These are phyloP conservation scores for Eclectus roratus DNA, from an alignment of 2,113 vertebrate species.

Conservation along the genomic window DNA sequence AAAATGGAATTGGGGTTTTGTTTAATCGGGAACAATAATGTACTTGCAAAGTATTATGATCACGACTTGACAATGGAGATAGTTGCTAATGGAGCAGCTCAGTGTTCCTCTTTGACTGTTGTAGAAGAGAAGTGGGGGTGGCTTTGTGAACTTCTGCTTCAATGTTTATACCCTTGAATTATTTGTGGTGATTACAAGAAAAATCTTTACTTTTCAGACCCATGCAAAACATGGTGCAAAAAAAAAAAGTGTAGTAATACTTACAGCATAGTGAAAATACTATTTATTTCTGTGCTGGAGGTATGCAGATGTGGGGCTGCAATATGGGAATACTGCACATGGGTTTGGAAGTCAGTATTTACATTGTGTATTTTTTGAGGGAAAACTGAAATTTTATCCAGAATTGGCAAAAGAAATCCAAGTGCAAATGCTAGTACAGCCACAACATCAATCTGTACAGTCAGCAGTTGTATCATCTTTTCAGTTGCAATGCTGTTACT, in stretches of 20 bases:
- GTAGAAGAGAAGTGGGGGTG: neutral
- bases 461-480: neutral
- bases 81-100: neutral
- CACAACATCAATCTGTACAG: neutral
- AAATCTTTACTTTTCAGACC: neutral
- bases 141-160: neutral
- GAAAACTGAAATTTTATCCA: neutral
- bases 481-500: neutral
- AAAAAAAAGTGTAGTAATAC: neutral
- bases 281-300: neutral
- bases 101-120: rapidly evolving
- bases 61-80: neutral
- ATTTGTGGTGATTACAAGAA: neutral
- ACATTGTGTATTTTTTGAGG: neutral
- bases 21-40: too few species aligned
- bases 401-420: neutral
- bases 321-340: rapidly evolving
- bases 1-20: too few species aligned
- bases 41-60: too few species aligned
- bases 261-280: neutral
- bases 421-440: neutral
- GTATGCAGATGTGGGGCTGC: neutral
- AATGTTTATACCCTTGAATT: neutral
- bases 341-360: neutral
- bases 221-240: neutral